Evolutionary conservation across 1,140 invertebrate genomes (phyloP), one percentile per base, ranked within the genome.

Genomic region (Achatina immaculata): DNA sequence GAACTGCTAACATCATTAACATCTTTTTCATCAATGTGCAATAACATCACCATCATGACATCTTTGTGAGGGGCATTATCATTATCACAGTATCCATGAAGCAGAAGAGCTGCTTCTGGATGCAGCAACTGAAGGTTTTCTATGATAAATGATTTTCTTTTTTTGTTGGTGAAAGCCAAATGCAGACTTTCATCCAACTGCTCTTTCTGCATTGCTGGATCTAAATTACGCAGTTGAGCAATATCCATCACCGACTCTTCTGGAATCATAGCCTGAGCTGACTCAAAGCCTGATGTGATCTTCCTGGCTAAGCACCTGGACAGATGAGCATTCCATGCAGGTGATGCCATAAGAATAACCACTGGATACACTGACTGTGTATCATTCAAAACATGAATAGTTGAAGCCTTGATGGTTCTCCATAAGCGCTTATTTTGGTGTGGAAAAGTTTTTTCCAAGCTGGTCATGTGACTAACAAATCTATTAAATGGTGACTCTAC

Each of bases 41-140:
- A 78, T 38, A 62, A 38, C 40, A 72, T 45, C 0, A 71, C 36
- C 24, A 78, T 68, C 58, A 62, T 40, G 6, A 84, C 84, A 55
- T 87, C 71, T 78, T 89, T 89, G 65, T 85, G 87, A 16, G 88
- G 88, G 21, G 88, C 88, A 81, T 89, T 86, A 71, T 88, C 88
- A 40, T 84, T 84, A 73, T 89, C 88, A 79, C 88, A 89, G 65
- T 85, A 87, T 34, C 85, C 86, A 84, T 89, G 88, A 16, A 89
- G 81, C 21, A 89, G 75, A 28, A 89, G 80, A 9, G 85, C 82
- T 24, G 85, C 85, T 36, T 80, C 55, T 0, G 85, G 84, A 2
- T 81, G 65, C 9, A 89, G 69, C 0, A 51, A 42, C 66, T 89
- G 86, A 36, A 89, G 65, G 78, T 87, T 85, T 72, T 87, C 85